These are phyloP conservation scores for Lycocorax pyrrhopterus DNA, from an alignment of 2,113 vertebrate genomes.

Conservation along the genomic window DNA sequence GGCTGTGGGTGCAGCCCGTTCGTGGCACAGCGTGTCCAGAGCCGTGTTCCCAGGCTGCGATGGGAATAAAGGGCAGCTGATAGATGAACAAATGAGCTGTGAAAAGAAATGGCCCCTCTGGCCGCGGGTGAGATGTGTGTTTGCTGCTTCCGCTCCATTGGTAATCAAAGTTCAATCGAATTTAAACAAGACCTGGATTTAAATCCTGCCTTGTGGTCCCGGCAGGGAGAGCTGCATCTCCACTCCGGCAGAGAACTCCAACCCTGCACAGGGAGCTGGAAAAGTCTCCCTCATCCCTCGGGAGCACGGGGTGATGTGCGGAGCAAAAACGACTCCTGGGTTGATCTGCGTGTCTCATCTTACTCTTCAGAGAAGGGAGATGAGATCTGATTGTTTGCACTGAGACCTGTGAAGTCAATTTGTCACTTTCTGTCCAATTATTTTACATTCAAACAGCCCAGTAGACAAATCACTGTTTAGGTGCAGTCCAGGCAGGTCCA, in stretches of 20 bases:
- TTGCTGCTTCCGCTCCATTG: background rate
- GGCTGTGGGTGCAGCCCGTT: background rate
- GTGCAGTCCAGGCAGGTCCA: background rate
- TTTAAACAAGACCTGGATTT: background rate
- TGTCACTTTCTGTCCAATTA: fast-evolving
- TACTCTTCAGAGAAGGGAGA: background rate
- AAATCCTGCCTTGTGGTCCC: background rate
- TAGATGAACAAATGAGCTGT: background rate
- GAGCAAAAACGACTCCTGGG: background rate
- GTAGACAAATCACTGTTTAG: background rate
- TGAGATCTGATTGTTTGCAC: fast-evolving
- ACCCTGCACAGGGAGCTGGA: background rate
- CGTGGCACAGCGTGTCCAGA: background rate
- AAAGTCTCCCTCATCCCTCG: background rate
- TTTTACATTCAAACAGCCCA: fast-evolving
- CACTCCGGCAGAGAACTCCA: background rate
- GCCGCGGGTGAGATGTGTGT: background rate
- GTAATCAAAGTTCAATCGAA: background rate
- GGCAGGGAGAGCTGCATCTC: background rate
- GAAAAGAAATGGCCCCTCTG: background rate
- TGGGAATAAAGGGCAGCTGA: background rate
- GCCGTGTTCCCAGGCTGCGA: background rate
- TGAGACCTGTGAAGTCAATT: background rate
- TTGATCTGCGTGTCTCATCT: background rate
- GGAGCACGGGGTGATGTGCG: background rate